A percentile compares a stretch with the other conserved stretches of the same genome.
These are phyloP conservation scores for Biston betularia DNA, from an alignment of 2,888 invertebrate genomes.

Conservation along the genomic window DNA sequence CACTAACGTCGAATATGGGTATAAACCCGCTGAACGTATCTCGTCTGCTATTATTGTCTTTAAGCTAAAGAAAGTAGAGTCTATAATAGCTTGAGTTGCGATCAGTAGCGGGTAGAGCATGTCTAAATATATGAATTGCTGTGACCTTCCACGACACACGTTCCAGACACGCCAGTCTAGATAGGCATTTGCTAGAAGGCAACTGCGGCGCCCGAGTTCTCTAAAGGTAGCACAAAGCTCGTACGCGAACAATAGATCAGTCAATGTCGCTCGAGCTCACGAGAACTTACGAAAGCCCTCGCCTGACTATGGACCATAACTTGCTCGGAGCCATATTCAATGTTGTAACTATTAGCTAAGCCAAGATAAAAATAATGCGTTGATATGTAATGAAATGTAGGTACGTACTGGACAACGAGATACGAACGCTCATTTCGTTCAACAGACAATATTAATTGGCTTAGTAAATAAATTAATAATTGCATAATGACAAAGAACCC, in stretches of 20 bases:
- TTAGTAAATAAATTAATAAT: no score
- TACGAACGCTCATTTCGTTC: no score
- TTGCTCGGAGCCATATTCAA: slow-evolving; percentile 42
- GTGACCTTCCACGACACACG: slow-evolving; percentile 69
- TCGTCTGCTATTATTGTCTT: slow-evolving; percentile 44
- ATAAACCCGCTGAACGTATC: slow-evolving; percentile 41
- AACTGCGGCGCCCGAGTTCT: slow-evolving; percentile 15
- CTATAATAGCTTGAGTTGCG: slow-evolving; percentile 34
- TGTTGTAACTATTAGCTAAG: slow-evolving; percentile 49
- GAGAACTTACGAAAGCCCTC: slow-evolving; percentile 78
- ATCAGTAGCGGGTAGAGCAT: slow-evolving; percentile 20
- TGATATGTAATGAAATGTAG: slow-evolving; percentile 2
- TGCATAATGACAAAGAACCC: no score
- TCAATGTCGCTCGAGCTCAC: slow-evolving; percentile 76
- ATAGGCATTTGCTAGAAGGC: slow-evolving; percentile 21
- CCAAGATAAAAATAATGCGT: slow-evolving; percentile 45
- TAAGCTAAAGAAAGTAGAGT: slow-evolving; percentile 42
- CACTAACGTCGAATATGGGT: slow-evolving; percentile 39
- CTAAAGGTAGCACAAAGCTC: slow-evolving; percentile 37
- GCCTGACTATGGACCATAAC: slow-evolving; percentile 51
- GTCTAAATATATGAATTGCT: slow-evolving; percentile 40
- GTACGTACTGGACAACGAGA: no score
- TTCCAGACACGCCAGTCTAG: slow-evolving; percentile 58
- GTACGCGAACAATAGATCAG: slow-evolving; percentile 71
- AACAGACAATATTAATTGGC: no score